These are phyloP conservation scores for Zoanthus sociatus DNA, from an alignment of 92 coral and sea anemone species.

Conservation along the genomic window DNA sequence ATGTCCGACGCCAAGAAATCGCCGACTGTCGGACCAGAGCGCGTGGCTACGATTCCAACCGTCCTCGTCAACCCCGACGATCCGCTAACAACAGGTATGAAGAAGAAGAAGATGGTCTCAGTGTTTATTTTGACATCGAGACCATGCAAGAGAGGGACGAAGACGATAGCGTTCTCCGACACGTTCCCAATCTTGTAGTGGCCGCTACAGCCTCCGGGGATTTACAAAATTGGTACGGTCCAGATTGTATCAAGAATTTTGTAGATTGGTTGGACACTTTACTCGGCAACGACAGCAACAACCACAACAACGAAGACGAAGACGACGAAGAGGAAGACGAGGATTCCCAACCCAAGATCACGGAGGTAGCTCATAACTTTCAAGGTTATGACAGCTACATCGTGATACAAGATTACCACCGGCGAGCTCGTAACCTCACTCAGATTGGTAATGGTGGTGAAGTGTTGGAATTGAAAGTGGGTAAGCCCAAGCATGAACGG, in stretches of 20 bases:
- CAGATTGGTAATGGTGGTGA: conserved; percentile 42
- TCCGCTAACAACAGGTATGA: not conserved
- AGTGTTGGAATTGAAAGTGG: too few relatives aligned
- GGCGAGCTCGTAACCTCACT: too few relatives aligned
- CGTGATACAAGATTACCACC: too few relatives aligned
- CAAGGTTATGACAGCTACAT: conserved; percentile 43
- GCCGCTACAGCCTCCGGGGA: not conserved
- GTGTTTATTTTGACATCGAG: conserved; percentile 15
- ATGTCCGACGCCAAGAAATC: too few relatives aligned
- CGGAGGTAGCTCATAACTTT: conserved; percentile 39
- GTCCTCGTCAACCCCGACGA: not conserved
- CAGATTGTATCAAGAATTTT: not conserved
- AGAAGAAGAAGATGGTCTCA: not conserved
- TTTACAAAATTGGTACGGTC: not conserved
- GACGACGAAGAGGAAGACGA: too few relatives aligned
- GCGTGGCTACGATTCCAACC: not conserved
- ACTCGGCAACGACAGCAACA: not conserved
- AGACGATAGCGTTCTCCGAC: not conserved
- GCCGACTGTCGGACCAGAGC: not conserved
- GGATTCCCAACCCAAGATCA: conserved; percentile 15
- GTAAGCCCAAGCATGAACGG: too few relatives aligned
- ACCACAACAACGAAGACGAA: not conserved
- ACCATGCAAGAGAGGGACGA: not conserved
- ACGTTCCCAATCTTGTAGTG: conserved; percentile 4
- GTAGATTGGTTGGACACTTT: conserved; percentile 25